A percentile compares a stretch with the other conserved stretches of the same genome.
Conservation (phyloP, 2,797 vertebrate species). For the Eidolon dupreanum region DNA sequence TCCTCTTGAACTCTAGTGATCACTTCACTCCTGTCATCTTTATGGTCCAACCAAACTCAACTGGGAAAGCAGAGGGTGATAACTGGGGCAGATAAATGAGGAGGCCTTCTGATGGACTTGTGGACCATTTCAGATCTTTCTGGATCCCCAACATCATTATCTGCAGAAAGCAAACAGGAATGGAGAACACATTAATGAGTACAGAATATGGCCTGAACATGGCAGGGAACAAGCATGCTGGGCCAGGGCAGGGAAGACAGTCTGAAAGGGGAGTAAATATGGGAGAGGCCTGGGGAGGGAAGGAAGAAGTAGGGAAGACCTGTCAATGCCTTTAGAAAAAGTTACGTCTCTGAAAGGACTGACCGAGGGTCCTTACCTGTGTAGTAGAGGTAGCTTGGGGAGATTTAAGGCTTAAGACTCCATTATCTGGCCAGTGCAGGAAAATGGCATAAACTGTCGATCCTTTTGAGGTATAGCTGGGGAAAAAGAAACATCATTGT, state of each 20-base stretch:
- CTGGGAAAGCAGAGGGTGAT: slow-evolving; percentile 69
- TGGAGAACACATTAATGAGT: too few species aligned
- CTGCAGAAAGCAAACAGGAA: slow-evolving; percentile 81
- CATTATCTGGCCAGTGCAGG: slow-evolving; percentile 85
- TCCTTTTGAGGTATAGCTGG: slow-evolving; percentile 93
- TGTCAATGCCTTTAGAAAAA: background rate
- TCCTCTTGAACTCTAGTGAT: background rate
- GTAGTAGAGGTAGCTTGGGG: slow-evolving; percentile 87
- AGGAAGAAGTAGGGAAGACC: background rate
- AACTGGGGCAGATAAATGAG: slow-evolving; percentile 86
- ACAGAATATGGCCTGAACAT: background rate
- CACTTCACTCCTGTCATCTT: slow-evolving; percentile 88
- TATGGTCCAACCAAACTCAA: slow-evolving; percentile 88
- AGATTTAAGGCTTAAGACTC: slow-evolving; percentile 83
- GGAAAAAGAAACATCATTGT: background rate
- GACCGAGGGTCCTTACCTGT: slow-evolving; percentile 84
- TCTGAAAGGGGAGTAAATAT: background rate
- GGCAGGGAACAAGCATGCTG: background rate
- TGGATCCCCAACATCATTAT: slow-evolving; percentile 89
- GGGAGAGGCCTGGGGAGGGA: background rate
- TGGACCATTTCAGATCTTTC: slow-evolving; percentile 88
- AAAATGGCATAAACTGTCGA: slow-evolving; percentile 90
- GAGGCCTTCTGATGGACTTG: slow-evolving; percentile 81
- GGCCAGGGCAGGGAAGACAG: background rate
- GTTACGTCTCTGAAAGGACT: background rate